A percentile compares a stretch with the other conserved stretches of the same genome.
phyloP scores from a whole-genome alignment of 30 jellyfish, hydroid and myxozoan genomes.

The Sanderia malayensis region DNA sequence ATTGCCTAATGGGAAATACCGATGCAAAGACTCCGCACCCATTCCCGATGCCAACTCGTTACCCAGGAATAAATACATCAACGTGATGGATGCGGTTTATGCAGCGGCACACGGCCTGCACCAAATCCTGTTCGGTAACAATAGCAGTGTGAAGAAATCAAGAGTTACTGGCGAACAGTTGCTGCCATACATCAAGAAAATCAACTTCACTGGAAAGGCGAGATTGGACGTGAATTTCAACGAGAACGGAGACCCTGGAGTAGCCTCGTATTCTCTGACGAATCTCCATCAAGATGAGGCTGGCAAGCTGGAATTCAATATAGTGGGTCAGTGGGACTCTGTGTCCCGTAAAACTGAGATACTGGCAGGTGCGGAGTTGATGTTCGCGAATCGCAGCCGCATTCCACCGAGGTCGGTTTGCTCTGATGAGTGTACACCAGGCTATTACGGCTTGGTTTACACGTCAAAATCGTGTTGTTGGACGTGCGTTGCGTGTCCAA shows the following conservation, averaged over 20 bases:
- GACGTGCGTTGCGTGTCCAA: slow-evolving; percentile 95
- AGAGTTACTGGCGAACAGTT: slow-evolving; percentile 41
- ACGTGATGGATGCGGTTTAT: slow-evolving; percentile 92
- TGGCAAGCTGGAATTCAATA: slow-evolving; percentile 17
- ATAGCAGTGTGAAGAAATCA: neutral
- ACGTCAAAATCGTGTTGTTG: slow-evolving; percentile 92
- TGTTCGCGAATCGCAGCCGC: slow-evolving; percentile 67
- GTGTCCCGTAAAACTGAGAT: slow-evolving; percentile 42
- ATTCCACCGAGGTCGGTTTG: slow-evolving; percentile 85
- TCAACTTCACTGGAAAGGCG: slow-evolving; percentile 76
- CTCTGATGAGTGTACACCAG: slow-evolving; percentile 82
- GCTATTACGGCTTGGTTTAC: slow-evolving; percentile 56
- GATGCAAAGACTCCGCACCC: slow-evolving; percentile 11
- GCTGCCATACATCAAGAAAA: slow-evolving; percentile 49
- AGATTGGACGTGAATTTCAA: slow-evolving; percentile 62
- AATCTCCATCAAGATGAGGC: slow-evolving; percentile 51
- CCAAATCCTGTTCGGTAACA: neutral
- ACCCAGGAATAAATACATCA: slow-evolving; percentile 78
- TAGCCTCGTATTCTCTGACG: slow-evolving; percentile 93
- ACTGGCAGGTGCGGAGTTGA: slow-evolving; percentile 5
- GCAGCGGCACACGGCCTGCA: slow-evolving; percentile 91
- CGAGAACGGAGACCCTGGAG: slow-evolving; percentile 90
- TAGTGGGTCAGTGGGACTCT: slow-evolving; percentile 83
- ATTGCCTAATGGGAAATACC: slow-evolving; percentile 21
- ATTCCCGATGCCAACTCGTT: slow-evolving; percentile 27